These are phyloP conservation scores for Rhinoraja longicauda DNA, from an alignment of 2,797 vertebrate genomes.

Conservation along the genomic window DNA sequence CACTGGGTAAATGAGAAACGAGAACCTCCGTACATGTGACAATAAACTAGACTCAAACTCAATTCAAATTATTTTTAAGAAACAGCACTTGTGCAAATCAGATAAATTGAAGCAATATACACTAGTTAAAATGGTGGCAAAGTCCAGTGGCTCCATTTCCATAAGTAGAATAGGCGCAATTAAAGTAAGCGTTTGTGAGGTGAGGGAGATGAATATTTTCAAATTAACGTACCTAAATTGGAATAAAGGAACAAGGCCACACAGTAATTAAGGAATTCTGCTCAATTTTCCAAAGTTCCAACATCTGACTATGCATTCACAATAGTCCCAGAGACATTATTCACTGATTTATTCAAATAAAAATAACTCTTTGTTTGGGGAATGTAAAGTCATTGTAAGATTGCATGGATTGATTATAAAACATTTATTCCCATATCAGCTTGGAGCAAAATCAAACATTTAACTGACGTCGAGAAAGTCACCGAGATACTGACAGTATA, in stretches of 20 bases:
- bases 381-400: neutral
- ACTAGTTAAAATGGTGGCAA: neutral
- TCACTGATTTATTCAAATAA: neutral
- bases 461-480: neutral
- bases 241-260: neutral
- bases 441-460: neutral
- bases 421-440: neutral
- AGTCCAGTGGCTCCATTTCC: neutral
- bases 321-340: neutral
- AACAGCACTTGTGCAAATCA: neutral
- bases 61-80: neutral
- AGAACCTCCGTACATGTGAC: no score
- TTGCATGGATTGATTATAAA: constrained; percentile 1
- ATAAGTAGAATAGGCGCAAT: neutral
- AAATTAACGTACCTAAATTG: neutral
- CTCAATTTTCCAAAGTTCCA: neutral
- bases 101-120: neutral
- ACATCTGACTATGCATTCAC: neutral
- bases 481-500: neutral
- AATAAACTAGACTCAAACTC: no score
- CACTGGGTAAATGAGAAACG: neutral
- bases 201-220: neutral
- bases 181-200: neutral
- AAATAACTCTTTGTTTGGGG: neutral
- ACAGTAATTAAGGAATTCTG: neutral